phyloP scores from a whole-genome alignment of 2,797 vertebrate genomes.

The Alexandromys oeconomus region DNA sequence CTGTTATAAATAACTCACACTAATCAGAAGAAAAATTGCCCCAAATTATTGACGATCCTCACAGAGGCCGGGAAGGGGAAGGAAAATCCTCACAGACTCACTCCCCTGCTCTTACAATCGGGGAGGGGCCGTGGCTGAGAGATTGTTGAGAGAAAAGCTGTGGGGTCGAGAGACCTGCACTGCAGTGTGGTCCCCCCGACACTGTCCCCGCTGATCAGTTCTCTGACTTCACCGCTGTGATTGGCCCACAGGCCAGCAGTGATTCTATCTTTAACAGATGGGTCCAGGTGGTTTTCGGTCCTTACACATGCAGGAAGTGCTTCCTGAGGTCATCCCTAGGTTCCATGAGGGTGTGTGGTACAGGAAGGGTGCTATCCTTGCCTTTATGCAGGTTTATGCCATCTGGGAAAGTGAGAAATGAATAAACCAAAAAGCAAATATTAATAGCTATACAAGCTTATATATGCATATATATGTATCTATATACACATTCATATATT shows the following conservation, averaged over 20 bases:
- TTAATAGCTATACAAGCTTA: not conserved
- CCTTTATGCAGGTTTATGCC: not conserved
- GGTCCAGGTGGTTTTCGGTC: too few species aligned
- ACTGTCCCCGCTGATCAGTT: too few species aligned
- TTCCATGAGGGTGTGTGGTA: not conserved
- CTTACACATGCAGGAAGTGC: too few species aligned
- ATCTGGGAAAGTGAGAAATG: not conserved
- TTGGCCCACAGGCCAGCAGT: rapidly evolving
- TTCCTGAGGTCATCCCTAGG: rapidly evolving
- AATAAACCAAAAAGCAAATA: not conserved
- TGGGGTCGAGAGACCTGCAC: not conserved
- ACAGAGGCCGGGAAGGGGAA: not conserved
- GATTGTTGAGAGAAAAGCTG: not conserved
- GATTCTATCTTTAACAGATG: not conserved
- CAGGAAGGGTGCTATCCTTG: rapidly evolving
- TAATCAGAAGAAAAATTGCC: conserved; percentile 30
- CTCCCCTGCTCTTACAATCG: not conserved
- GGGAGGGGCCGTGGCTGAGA: not conserved
- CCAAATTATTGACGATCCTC: conserved; percentile 44
- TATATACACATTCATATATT: not conserved
- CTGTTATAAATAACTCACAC: conserved; percentile 54
- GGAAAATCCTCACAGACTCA: conserved; percentile 12
- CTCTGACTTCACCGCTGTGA: rapidly evolving
- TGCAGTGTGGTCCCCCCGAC: rapidly evolving
- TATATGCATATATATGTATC: not conserved